These are phyloP conservation scores for Etia nguti DNA, from an alignment of 2,113 vertebrate genomes.

Conservation along the genomic window DNA sequence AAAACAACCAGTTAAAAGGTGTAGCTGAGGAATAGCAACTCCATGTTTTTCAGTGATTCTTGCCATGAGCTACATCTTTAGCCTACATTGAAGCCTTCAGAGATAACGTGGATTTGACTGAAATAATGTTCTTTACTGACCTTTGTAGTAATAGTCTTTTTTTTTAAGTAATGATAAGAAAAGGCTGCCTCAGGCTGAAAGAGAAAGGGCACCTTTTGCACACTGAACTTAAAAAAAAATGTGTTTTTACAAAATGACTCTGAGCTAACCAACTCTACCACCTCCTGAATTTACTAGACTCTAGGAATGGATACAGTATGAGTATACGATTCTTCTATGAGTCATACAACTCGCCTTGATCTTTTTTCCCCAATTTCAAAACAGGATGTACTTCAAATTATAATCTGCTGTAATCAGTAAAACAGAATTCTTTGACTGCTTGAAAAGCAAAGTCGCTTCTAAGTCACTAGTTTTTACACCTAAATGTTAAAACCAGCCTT, in stretches of 20 bases:
- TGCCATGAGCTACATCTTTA: neutral
- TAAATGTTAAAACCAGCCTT: neutral
- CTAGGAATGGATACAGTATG: neutral
- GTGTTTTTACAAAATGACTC: neutral
- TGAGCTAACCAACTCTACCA: neutral
- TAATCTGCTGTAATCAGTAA: neutral
- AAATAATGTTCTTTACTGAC: neutral
- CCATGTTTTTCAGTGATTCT: rapidly evolving
- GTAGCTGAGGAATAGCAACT: neutral
- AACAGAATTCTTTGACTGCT: neutral
- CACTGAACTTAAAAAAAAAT: neutral
- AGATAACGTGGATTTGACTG: neutral
- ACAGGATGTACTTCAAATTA: neutral
- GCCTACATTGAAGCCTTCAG: neutral
- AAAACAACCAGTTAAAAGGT: neutral
- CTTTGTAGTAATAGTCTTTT: neutral
- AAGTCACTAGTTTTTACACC: neutral
- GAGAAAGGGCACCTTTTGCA: neutral
- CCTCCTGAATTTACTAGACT: neutral
- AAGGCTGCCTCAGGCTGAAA: neutral
- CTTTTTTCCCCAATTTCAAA: neutral
- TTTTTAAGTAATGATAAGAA: neutral
- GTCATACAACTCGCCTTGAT: neutral
- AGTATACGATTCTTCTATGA: neutral
- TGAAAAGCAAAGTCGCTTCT: neutral